Evolutionary conservation across 2,888 invertebrate genomes (phyloP).

Genomic region (Limnephilus lunatus): DNA sequence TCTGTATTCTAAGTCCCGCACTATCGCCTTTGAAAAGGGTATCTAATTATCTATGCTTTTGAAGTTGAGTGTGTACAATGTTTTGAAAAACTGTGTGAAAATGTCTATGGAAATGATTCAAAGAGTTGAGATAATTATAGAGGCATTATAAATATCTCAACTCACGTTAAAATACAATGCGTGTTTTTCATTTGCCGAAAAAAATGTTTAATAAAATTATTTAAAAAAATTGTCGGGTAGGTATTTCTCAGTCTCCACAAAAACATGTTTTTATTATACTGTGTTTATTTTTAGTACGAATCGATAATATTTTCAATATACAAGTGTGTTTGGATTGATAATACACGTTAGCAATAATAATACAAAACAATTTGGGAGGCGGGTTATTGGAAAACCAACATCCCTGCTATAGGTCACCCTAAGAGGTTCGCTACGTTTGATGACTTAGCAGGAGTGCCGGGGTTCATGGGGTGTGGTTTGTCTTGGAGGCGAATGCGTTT

Average conservation of each 20-base stretch:
- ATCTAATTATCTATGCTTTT: neutral
- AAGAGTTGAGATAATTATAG: neutral
- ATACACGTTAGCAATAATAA: neutral
- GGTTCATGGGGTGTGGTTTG: too few species aligned
- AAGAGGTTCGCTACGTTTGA: too few species aligned
- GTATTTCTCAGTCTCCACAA: neutral
- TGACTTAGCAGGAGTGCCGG: too few species aligned
- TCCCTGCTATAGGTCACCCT: too few species aligned
- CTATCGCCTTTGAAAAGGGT: neutral
- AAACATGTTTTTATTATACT: neutral
- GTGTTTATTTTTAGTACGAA: neutral
- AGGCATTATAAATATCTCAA: neutral
- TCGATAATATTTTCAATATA: neutral
- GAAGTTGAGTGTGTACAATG: neutral
- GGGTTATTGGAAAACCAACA: too few species aligned
- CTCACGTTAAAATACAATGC: neutral
- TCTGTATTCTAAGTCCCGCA: neutral
- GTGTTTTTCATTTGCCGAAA: neutral
- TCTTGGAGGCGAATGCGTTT: too few species aligned
- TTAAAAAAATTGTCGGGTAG: neutral
- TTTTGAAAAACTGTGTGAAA: constrained; percentile 14
- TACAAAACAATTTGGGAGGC: too few species aligned
- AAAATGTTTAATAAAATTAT: too few species aligned
- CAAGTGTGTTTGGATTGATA: neutral
- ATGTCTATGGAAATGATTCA: neutral